Conservation (phyloP, 2,888 invertebrate genomes). For the Leptinotarsa tumamoca region DNA sequence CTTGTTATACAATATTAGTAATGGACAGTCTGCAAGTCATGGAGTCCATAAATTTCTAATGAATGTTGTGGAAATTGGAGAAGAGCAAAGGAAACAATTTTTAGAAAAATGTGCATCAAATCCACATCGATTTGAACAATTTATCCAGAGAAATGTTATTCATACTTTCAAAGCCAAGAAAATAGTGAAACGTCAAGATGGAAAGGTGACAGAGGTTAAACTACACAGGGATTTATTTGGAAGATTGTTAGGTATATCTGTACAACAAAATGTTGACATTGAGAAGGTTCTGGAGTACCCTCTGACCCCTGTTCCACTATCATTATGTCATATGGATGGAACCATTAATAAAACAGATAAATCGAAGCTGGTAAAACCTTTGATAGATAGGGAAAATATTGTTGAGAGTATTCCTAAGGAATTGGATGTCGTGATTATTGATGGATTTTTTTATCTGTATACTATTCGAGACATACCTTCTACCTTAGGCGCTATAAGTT, state of each 20-base stretch:
- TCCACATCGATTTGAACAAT: background rate
- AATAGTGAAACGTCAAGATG: background rate
- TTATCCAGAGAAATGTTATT: conserved; percentile 18
- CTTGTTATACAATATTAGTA: background rate
- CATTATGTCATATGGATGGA: conserved; percentile 15
- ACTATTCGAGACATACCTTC: background rate
- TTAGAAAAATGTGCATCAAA: conserved; percentile 7
- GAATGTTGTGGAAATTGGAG: background rate
- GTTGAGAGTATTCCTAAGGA: background rate
- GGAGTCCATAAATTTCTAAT: background rate
- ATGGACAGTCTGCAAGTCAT: background rate
- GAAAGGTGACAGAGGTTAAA: background rate
- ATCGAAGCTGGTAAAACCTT: background rate
- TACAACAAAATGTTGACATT: conserved; percentile 2
- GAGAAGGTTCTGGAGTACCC: background rate
- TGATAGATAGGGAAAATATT: background rate
- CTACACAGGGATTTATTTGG: conserved; percentile 20
- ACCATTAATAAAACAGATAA: conserved; percentile 8
- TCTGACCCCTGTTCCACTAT: conserved; percentile 9
- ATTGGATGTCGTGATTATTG: background rate
- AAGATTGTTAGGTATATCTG: conserved; percentile 6
- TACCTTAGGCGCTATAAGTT: conserved; percentile 15
- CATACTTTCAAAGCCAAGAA: background rate
- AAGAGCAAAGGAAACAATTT: conserved; percentile 6
- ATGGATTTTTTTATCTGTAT: conserved; percentile 17